Percentiles rank a stretch among this genome's conserved stretches.
phyloP scores from a whole-genome alignment of 1,140 invertebrate genomes.

The Apis dorsata region DNA sequence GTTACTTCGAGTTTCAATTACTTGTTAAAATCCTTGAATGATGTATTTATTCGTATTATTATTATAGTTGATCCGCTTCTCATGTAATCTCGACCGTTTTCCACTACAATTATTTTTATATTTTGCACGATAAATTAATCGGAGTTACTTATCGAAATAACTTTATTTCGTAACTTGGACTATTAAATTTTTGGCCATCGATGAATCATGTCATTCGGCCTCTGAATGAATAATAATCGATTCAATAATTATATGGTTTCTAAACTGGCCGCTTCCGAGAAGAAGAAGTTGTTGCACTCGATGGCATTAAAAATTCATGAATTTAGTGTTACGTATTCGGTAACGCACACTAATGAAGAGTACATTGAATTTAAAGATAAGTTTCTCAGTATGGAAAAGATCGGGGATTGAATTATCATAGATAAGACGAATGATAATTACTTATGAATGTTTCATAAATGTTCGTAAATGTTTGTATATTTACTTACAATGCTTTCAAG shows the following conservation, averaged over 20 bases:
- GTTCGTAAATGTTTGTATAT: conserved; percentile 11
- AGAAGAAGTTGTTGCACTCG: background rate
- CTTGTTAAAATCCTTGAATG: too few relatives aligned
- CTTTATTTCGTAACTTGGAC: too few relatives aligned
- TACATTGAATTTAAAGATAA: background rate
- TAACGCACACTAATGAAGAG: background rate
- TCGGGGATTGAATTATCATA: background rate
- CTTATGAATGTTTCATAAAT: conserved; percentile 14
- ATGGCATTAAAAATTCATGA: background rate
- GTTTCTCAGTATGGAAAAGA: background rate
- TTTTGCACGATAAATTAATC: too few relatives aligned
- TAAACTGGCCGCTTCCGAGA: background rate
- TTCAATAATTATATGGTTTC: background rate
- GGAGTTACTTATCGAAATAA: too few relatives aligned
- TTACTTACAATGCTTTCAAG: background rate
- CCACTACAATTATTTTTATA: too few relatives aligned
- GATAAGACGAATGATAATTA: background rate
- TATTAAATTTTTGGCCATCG: too few relatives aligned
- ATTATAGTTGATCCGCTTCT: too few relatives aligned
- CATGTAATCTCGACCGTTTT: too few relatives aligned
- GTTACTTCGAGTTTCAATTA: too few relatives aligned
- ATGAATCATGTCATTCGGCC: too few relatives aligned
- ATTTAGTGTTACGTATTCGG: background rate
- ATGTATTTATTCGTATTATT: too few relatives aligned
- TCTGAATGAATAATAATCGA: background rate